Percentiles rank a stretch among this genome's conserved stretches.
These are phyloP conservation scores for Thamnophis elegans DNA, from an alignment of 2,797 vertebrate genomes.

Conservation along the genomic window DNA sequence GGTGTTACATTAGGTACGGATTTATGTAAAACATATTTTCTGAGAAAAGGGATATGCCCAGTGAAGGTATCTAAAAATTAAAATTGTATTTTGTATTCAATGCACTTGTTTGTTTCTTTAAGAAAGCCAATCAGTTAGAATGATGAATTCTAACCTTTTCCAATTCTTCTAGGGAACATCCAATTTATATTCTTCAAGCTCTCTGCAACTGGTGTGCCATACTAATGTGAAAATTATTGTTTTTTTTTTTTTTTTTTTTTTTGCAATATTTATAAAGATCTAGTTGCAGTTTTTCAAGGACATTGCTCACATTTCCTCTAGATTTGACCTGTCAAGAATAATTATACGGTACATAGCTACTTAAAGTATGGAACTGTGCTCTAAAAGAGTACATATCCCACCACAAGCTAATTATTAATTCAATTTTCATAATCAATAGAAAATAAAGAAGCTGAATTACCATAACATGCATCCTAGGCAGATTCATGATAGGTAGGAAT, in stretches of 20 bases:
- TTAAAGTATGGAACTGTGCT: constrained; percentile 44
- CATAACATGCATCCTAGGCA: constrained; percentile 45
- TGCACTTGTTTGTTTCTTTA: constrained; percentile 63
- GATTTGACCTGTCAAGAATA: constrained; percentile 50
- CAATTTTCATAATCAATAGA: constrained; percentile 55
- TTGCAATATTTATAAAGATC: constrained; percentile 73
- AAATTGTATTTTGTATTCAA: constrained; percentile 72
- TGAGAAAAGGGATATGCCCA: constrained; percentile 29
- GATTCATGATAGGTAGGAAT: constrained; percentile 48
- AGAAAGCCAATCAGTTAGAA: constrained; percentile 80
- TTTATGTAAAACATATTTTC: constrained; percentile 51
- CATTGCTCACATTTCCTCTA: constrained; percentile 55
- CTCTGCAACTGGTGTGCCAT: constrained; percentile 71
- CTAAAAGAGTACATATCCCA: constrained; percentile 65
- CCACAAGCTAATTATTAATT: constrained; percentile 52
- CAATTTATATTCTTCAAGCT: constrained; percentile 78
- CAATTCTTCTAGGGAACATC: constrained; percentile 74
- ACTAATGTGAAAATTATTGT: constrained; percentile 77
- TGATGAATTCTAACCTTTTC: constrained; percentile 85
- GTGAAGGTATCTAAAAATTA: constrained; percentile 63
- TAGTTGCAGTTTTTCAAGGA: constrained; percentile 72
- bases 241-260: constrained; percentile 55
- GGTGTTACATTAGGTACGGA: constrained; percentile 34
- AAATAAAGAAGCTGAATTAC: constrained; percentile 66
- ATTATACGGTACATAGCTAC: constrained; percentile 44